Conservation (phyloP, 2,888 invertebrate species). For the Orchesella flavescens region DNA sequence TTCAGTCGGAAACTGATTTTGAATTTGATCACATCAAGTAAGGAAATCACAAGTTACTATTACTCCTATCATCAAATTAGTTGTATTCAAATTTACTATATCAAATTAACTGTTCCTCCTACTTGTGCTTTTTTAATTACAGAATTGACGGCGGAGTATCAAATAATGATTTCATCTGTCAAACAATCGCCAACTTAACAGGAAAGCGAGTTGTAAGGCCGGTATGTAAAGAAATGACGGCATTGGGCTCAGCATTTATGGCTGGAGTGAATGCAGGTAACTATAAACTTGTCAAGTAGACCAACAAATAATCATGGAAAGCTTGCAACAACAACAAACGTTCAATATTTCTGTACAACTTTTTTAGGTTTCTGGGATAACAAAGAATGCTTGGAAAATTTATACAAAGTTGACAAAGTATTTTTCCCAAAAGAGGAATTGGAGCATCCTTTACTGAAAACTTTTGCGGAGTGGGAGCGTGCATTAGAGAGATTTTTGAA, state of each 20-base stretch:
- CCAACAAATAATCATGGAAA: no score
- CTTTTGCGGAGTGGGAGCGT: conserved; percentile 78
- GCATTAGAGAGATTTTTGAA: conserved; percentile 78
- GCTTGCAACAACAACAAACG: no score
- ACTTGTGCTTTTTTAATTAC: conserved; percentile 73
- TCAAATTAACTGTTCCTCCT: no score
- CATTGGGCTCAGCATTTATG: conserved; percentile 88
- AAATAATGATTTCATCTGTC: conserved; percentile 91
- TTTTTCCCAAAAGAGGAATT: conserved; percentile 77
- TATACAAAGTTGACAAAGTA: conserved; percentile 79
- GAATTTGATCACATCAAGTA: conserved; percentile 80
- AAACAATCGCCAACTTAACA: conserved; percentile 88
- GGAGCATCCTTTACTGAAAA: conserved; percentile 73
- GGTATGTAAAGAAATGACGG: conserved; percentile 84
- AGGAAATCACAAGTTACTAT: conserved; percentile 18
- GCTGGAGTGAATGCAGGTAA: conserved; percentile 28
- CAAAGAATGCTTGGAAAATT: conserved; percentile 79
- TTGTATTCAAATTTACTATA: no score
- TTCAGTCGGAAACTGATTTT: conserved; percentile 82
- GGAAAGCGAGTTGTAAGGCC: conserved; percentile 84
- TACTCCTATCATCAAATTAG: neutral
- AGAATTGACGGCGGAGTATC: conserved; percentile 98
- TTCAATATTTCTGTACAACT: neutral
- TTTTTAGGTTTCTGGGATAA: conserved; percentile 82
- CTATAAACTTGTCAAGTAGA: no score